Conservation (phyloP, 2,888 invertebrate species). For the Xylocampa areola region DNA sequence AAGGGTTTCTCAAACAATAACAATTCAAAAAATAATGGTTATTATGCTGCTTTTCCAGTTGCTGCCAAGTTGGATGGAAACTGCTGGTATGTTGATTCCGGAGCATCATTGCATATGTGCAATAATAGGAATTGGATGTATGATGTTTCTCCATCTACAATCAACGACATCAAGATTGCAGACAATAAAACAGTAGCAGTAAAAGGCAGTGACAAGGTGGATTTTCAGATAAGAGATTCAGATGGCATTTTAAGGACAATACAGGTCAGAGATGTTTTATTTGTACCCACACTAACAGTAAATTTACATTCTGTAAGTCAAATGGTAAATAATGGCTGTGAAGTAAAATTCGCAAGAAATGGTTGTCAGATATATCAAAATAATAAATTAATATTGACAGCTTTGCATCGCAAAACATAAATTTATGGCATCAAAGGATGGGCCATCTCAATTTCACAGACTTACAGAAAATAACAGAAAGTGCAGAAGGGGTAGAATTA, state of each 20-base stretch:
- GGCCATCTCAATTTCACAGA: not conserved
- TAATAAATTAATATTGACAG: constrained; percentile 29
- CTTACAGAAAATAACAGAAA: not conserved
- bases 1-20: constrained; percentile 14
- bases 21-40: constrained; percentile 16
- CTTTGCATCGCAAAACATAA: constrained; percentile 29
- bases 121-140: not conserved
- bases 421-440: constrained; percentile 14
- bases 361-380: constrained; percentile 38
- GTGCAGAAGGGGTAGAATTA: not conserved
- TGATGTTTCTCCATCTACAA: constrained; percentile 17
- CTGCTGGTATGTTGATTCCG: constrained; percentile 5
- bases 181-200: constrained; percentile 47
- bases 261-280: constrained; percentile 54
- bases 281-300: constrained; percentile 51
- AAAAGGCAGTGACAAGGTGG: constrained; percentile 15
- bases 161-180: constrained; percentile 47
- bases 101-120: not conserved
- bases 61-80: not conserved
- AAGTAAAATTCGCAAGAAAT: constrained; percentile 36
- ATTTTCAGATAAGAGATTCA: constrained; percentile 1
- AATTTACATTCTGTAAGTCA: constrained; percentile 33
- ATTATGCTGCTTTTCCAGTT: constrained; percentile 11
- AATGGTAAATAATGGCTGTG: constrained; percentile 41
- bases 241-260: constrained; percentile 24